Percentiles rank a stretch among this genome's conserved stretches.
Evolutionary conservation across 2,113 vertebrate species (phyloP).

Genomic region (Recurvirostra avosetta): DNA sequence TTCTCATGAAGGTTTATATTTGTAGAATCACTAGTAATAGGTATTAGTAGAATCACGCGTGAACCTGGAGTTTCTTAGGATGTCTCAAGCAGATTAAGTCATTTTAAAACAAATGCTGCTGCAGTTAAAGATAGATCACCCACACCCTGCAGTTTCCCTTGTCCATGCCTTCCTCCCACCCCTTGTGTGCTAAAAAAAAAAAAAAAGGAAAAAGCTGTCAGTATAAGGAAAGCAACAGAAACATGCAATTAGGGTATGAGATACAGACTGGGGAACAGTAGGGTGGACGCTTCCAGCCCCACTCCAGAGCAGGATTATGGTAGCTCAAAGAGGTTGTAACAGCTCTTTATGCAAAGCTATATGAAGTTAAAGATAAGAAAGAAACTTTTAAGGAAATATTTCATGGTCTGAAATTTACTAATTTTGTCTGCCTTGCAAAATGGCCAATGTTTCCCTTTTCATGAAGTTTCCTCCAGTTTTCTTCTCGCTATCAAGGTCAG

Average conservation of each 20-base stretch:
- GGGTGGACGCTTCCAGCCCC: not conserved
- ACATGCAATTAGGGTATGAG: not conserved
- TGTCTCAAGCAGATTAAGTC: not conserved
- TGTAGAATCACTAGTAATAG: not conserved
- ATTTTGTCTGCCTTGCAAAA: not conserved
- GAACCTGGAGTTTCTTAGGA: not conserved
- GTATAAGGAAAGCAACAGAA: not conserved
- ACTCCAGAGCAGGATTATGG: not conserved
- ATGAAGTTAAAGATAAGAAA: not conserved
- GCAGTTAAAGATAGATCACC: conserved; percentile 23
- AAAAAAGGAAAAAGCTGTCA: not conserved
- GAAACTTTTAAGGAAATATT: not conserved
- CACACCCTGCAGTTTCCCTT: not conserved
- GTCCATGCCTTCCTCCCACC: not conserved
- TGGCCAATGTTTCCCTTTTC: not conserved
- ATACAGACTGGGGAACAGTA: not conserved
- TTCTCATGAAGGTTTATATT: not conserved
- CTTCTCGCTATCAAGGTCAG: not conserved
- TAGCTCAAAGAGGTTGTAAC: not conserved
- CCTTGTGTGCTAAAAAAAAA: fast-evolving
- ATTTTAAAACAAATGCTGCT: not conserved
- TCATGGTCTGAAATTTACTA: not conserved
- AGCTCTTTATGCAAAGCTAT: not conserved
- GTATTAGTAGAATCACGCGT: not conserved
- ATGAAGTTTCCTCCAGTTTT: not conserved